Evolutionary conservation across 1,140 invertebrate genomes (phyloP).

Genomic region (Lepidurus apus): DNA sequence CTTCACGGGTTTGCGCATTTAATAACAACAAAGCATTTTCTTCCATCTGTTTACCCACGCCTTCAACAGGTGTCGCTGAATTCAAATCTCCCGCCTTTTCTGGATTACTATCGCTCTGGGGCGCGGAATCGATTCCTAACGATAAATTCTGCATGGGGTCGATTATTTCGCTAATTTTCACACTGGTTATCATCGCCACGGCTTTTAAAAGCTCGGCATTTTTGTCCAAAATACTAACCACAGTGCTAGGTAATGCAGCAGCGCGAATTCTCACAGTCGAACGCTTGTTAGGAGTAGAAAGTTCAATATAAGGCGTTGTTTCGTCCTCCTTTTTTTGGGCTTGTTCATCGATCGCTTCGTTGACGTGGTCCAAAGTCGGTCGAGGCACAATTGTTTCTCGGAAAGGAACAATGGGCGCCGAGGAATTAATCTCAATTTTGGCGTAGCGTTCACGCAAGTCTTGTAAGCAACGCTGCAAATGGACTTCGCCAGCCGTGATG

Average conservation of each 20-base stretch:
- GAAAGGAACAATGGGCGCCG: constrained; percentile 92
- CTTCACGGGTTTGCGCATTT: constrained; percentile 24
- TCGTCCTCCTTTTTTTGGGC: constrained; percentile 44
- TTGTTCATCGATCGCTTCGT: constrained; percentile 68
- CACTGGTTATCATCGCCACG: constrained; percentile 44
- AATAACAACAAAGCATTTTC: background rate
- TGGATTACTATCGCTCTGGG: background rate
- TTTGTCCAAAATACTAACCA: constrained; percentile 63
- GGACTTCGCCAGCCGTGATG: constrained; percentile 95
- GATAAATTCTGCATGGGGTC: background rate
- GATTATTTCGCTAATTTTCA: background rate
- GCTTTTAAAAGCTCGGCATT: constrained; percentile 56
- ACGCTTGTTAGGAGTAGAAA: constrained; percentile 64
- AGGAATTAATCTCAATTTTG: constrained; percentile 81
- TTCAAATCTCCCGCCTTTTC: background rate
- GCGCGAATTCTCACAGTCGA: constrained; percentile 70
- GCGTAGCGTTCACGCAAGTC: constrained; percentile 69
- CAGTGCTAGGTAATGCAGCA: constrained; percentile 65
- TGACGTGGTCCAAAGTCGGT: constrained; percentile 75
- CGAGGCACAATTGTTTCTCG: constrained; percentile 83
- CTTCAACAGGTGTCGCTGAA: background rate
- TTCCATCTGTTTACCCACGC: background rate
- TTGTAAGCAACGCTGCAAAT: constrained; percentile 88
- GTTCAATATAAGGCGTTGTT: constrained; percentile 52
- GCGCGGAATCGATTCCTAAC: background rate